Evolutionary conservation across 2,797 vertebrate species (phyloP).

Genomic region (Lepilemur ruficaudatus): DNA sequence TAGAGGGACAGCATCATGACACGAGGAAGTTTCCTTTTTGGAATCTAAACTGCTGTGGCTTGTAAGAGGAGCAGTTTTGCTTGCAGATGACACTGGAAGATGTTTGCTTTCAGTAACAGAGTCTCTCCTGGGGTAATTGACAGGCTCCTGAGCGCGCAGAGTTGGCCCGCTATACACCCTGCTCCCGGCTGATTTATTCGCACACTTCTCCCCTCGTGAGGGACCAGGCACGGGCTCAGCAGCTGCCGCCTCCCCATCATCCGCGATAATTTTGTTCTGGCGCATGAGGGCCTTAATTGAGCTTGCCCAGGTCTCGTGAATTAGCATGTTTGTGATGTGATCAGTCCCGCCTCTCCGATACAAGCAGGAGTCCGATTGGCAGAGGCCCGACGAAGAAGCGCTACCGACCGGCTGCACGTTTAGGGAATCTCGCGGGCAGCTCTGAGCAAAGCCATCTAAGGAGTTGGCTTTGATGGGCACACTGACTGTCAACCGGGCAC

Average conservation of each 20-base stretch:
- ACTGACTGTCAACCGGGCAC: slow-evolving; percentile 92
- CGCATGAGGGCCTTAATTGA: slow-evolving; percentile 98
- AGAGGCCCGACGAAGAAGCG: slow-evolving; percentile 89
- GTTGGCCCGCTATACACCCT: slow-evolving; percentile 90
- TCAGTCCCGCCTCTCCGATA: slow-evolving; percentile 93
- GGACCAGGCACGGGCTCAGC: slow-evolving; percentile 83
- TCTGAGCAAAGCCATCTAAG: slow-evolving; percentile 94
- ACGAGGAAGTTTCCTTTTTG: slow-evolving; percentile 77
- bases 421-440: slow-evolving; percentile 88
- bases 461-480: slow-evolving; percentile 96
- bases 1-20: slow-evolving; percentile 63
- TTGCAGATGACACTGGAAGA: slow-evolving; percentile 76
- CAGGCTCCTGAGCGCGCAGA: slow-evolving; percentile 85
- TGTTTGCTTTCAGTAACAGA: slow-evolving; percentile 83
- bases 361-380: slow-evolving; percentile 97
- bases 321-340: slow-evolving; percentile 95
- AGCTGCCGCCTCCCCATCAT: slow-evolving; percentile 86
- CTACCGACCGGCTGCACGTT: slow-evolving; percentile 88
- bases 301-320: slow-evolving; percentile 96
- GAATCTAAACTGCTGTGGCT: slow-evolving; percentile 79
- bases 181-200: slow-evolving; percentile 88
- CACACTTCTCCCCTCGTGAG: slow-evolving; percentile 88
- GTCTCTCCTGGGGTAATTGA: slow-evolving; percentile 72
- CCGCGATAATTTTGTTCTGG: slow-evolving; percentile 96
- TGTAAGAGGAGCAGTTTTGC: slow-evolving; percentile 77